Percentiles rank a stretch among this genome's conserved stretches.
phyloP scores from a whole-genome alignment of 2,113 vertebrate species.

The Tor tambroides region DNA sequence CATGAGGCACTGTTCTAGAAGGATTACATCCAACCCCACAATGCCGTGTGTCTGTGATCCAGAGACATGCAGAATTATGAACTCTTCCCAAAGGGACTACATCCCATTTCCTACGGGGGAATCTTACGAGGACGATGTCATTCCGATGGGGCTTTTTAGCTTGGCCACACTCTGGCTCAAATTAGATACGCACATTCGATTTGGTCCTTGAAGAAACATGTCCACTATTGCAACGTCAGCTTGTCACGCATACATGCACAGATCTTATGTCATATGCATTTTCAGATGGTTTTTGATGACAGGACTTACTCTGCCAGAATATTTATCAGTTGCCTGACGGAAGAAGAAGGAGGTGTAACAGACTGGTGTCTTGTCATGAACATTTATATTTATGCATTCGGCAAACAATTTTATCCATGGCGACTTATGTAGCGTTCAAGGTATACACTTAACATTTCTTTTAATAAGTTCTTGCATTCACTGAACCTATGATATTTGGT shows the following conservation, averaged over 20 bases:
- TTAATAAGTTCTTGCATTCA: background rate
- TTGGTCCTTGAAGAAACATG: conserved; percentile 42
- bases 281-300: background rate
- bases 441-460: background rate
- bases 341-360: background rate
- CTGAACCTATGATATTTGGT: background rate
- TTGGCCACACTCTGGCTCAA: conserved; percentile 40
- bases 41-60: background rate
- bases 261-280: conserved; percentile 24
- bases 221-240: conserved; percentile 36
- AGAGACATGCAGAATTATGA: conserved; percentile 6
- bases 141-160: conserved; percentile 2
- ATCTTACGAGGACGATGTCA: conserved; percentile 25
- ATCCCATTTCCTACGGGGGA: conserved; percentile 33
- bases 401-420: too few relatives aligned
- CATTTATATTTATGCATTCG: background rate
- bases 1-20: background rate
- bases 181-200: conserved; percentile 44
- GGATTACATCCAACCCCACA: background rate
- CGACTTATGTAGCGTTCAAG: background rate
- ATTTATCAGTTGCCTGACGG: background rate
- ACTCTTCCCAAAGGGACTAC: background rate
- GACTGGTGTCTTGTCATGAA: background rate
- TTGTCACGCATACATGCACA: conserved; percentile 10
- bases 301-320: conserved; percentile 8